These are phyloP conservation scores for Drosophila flavopinicola DNA, from an alignment of 2,888 invertebrate genomes.

Conservation along the genomic window DNA sequence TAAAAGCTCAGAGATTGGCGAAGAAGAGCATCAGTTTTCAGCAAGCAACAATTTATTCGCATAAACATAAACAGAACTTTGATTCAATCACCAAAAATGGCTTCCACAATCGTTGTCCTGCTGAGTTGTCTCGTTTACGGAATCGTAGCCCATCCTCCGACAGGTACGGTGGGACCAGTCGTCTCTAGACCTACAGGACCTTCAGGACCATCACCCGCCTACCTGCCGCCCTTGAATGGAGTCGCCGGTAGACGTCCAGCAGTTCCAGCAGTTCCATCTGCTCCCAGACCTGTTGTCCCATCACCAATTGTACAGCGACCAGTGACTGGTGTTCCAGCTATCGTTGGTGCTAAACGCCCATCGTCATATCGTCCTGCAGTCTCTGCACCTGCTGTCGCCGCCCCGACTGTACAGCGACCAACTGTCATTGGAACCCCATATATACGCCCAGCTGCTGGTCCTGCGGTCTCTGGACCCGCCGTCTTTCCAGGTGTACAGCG, in stretches of 20 bases:
- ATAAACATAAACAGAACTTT: not conserved
- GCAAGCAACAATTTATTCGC: not conserved
- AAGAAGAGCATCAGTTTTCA: slow-evolving; percentile 14
- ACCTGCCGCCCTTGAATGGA: no score
- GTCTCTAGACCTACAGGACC: not conserved
- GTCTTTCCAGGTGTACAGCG: not conserved
- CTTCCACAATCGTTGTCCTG: slow-evolving; percentile 10
- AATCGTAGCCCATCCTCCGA: not conserved
- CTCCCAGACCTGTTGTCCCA: not conserved
- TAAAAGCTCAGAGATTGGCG: slow-evolving; percentile 1
- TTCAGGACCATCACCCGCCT: not conserved
- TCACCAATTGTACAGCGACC: not conserved
- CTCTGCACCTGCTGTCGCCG: not conserved
- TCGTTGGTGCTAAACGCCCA: not conserved
- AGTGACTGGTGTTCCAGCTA: not conserved
- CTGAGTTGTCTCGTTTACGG: slow-evolving; percentile 15
- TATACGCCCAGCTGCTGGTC: not conserved
- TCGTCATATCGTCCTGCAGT: not conserved
- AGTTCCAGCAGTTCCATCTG: not conserved
- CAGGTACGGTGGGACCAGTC: not conserved
- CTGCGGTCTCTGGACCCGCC: not conserved
- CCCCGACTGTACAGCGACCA: not conserved
- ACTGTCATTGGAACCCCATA: not conserved
- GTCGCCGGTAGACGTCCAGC: not conserved
- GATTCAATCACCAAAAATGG: slow-evolving; percentile 9